Evolutionary conservation across 2,888 invertebrate genomes (phyloP), one percentile per base, ranked within the genome.

Genomic region (Quadriops clusia): DNA sequence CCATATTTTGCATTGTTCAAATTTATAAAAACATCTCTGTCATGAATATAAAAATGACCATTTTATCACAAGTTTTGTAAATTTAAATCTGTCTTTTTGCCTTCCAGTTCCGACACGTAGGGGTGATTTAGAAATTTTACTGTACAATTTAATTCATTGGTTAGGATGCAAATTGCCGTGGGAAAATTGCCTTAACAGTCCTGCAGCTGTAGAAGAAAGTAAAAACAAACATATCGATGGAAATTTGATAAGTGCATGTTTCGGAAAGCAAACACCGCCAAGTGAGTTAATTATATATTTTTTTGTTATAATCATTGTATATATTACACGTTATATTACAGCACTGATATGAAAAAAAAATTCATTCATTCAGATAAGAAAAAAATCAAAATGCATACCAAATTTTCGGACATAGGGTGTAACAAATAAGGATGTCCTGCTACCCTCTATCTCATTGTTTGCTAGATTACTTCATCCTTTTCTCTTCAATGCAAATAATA

Each of bases 141-240:
- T 77, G 1, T 98, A 87, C 58, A 97, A 95, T 61, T 66, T 97
- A 54, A 70, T 95, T 22, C 85, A 90, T 50, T 97, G 97, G 97
- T 52, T 87, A 22, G 76, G 77, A 13, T 79, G 82, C 1, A 65
- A 67, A 37, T 63, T 95, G 41, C 93, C 93, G 0, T 95, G 94
- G 94, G 80, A 84, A 51, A 70, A 68, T 26, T 61, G 70, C 5
- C 60, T 85, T 8, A 61, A 66, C 11, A 65, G 70, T 40, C 72
- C 77, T 1, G 54, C 61, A 15, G 59, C 60, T 1, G 81, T 83
- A 1, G 80, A 84, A 45, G 65, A 67, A 37, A 61, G 70, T 43
- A 86, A 86, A 52, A 76, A 78, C 39, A 60, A 67, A 12, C 72
- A 77, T 42, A 77, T 85, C 70, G 60, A 63, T 3, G 63, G 74